Evolutionary conservation across 1,140 invertebrate genomes (phyloP), one percentile per base, ranked within the genome.

Genomic region (Lordiphosa collinella): DNA sequence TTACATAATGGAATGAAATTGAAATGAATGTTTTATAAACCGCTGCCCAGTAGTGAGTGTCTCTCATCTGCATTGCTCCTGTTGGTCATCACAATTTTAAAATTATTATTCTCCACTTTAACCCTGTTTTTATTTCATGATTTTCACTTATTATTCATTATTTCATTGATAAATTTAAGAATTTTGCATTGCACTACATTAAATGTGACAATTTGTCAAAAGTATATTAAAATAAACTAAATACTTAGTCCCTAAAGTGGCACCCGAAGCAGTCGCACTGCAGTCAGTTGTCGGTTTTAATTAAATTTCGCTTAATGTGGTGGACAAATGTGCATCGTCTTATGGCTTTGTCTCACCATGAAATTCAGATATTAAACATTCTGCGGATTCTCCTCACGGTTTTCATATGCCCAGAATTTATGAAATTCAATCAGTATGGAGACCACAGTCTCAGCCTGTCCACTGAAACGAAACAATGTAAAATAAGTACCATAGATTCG

Each of bases 351-450:
- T 14, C 34, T 11, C 10, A 2, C n/a, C 13, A 12, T 35, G 63
- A 48, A 53, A 60, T 67, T 37, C 22, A 14, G 31, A 50, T 66
- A 73, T 85, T 82, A 82, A 71, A 61, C 64, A 69, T 82, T 69
- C 44, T 73, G 68, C 32, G 55, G 60, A 68, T 89, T 89, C 53
- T 90, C 93, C 90, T 98, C 97, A 58, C 97, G 91, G 90, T 98
- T 97, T 90, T 99, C 97, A 88, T 99, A 97, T 0, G 94, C 95
- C 95, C 95, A 98, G 91, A 99, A 99, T 37, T 97, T 96, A 90
- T 99, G 96, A 59, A 98, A 93, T 90, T 99, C 98, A 75, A 98
- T 96, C 58, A 99, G 90, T 88, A 99, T 98, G 82, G 95, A 97
- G 8, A 98, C 92, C 55, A 98, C 95, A 4, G 96, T 97, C 75